Base-by-base conservation (phyloP, 2,113 vertebrate species). In the Phaethornis superciliosus region DNA sequence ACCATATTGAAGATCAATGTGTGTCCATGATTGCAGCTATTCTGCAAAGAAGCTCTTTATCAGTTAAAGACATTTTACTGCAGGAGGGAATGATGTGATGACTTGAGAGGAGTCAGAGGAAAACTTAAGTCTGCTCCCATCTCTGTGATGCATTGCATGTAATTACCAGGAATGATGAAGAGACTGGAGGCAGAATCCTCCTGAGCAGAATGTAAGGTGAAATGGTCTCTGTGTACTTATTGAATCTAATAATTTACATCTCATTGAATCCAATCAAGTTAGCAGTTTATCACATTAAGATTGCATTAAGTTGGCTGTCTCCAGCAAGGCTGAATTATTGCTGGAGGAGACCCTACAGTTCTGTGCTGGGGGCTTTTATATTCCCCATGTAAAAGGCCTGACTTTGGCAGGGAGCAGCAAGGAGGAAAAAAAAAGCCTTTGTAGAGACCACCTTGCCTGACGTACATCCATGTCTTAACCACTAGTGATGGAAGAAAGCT, bases 181-280 rank as follows among this genome's bases (percentile, higher is more conserved):
- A 95, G 67, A 81, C 70, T 62, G 88, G 52, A 95, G 78, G 83
- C 91, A 87, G 92, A 81, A 95, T 80, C 88, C 76, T 95, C 65
- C 71, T 69, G 77, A 91, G 87, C 91, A 90, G 71, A 80, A 30
- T 37, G 44, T 56, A 80, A 94, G 97, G 96, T 96, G 92, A 96
- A 93, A 92, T 87, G 93, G 74, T 95, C 92, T 81, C 90, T 91
- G 82, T 94, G 90, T 94, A 85, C 95, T 97, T 98, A 98, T 81
- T 97, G 97, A 97, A 97, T 97, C 90, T 94, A 95, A 97, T 98
- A 81, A 97, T 97, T 97, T 97, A 97, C 97, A 97, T 97, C 97
- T 98, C 96, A 97, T 96, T 98, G 97, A 97, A 93, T 95, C 93
- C 96, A 96, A 97, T 97, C 97, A 96, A 89, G 94, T 96, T 95